Base-by-base conservation (phyloP, 2,888 invertebrate species). In the Pollenia angustigena region DNA sequence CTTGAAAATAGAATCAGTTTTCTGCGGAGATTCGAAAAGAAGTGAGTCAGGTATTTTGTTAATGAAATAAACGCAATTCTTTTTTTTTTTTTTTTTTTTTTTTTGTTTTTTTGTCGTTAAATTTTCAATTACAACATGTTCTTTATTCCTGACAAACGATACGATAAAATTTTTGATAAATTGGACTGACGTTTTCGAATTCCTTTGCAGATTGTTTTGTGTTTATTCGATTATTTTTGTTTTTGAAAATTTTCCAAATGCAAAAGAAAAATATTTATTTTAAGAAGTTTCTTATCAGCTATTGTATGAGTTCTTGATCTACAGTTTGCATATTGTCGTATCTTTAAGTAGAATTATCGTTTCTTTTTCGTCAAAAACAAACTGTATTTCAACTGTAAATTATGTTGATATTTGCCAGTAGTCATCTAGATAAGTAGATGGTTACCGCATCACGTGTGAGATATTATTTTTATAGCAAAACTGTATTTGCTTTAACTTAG, bases 351-450 rank as follows among this genome's bases (percentile, higher is more conserved):
- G 4, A 42, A 52, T 32, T n/a, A 8, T 32, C 50, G 42, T 68
- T 42, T 64, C 9, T 50, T 48, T 54, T 71, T 54, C 52, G 54
- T 54, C 54, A n/a, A 76, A 76, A 69, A 62, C 54, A 82, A 84
- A 56, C 14, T 72, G 16, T 71, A 44, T 52, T 48, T 50, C 18
- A 44, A 23, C 74, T 16, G 74, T 79, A 56, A 75, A 52, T 78
- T 71, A 50, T 56, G 62, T 56, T 69, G 23, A 40, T 56, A 62
- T 66, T 16, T 69, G 42, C 10, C 56, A 6, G 56, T 54, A 54
- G 46, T 71, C 44, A 62, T 80, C 50, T 44, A 44, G 9, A 74
- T 52, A n/a, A n/a, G n/a, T n/a, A 23, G 16, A 50, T 46, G 8
- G 18, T 32, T 69, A 7, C 16, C 48, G 10, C 40, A 71, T 71